phyloP scores from a whole-genome alignment of 2,888 invertebrate genomes.

The Campoplex capitator region DNA sequence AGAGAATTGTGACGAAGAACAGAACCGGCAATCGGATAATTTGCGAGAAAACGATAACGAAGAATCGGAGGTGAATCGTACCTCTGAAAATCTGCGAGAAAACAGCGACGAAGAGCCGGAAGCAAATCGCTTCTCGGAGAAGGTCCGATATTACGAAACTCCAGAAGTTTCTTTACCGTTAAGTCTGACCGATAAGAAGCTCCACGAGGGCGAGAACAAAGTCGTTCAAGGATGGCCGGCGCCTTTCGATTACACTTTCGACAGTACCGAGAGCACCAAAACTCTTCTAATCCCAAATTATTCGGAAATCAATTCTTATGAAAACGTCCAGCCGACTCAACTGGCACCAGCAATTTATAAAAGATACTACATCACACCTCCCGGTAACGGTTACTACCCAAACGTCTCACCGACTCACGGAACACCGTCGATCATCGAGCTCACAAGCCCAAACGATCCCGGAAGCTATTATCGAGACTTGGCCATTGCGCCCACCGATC shows the following conservation, averaged over 20 bases:
- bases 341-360: conserved; percentile 33
- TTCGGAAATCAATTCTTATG: conserved; percentile 22
- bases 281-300: conserved; percentile 45
- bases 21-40: not conserved
- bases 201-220: conserved; percentile 76
- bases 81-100: not conserved
- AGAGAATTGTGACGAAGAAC: no score
- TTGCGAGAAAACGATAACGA: conserved; percentile 9
- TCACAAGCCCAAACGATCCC: not conserved
- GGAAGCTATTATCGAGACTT: conserved; percentile 9
- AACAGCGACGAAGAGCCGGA: conserved; percentile 8
- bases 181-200: conserved; percentile 68
- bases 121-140: conserved; percentile 26
- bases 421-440: conserved; percentile 30
- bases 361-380: conserved; percentile 22
- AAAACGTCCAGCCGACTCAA: conserved; percentile 40
- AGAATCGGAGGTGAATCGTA: conserved; percentile 16
- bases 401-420: conserved; percentile 36
- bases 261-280: conserved; percentile 74
- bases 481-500: conserved; percentile 30
- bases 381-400: not conserved
- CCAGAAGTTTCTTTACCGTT: conserved; percentile 68
- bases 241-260: conserved; percentile 79
- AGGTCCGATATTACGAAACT: conserved; percentile 42
- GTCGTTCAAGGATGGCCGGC: conserved; percentile 77